Percentiles rank a stretch among this genome's conserved stretches.
Conservation (phyloP, 2,888 invertebrate species). For the Autographa gamma region DNA sequence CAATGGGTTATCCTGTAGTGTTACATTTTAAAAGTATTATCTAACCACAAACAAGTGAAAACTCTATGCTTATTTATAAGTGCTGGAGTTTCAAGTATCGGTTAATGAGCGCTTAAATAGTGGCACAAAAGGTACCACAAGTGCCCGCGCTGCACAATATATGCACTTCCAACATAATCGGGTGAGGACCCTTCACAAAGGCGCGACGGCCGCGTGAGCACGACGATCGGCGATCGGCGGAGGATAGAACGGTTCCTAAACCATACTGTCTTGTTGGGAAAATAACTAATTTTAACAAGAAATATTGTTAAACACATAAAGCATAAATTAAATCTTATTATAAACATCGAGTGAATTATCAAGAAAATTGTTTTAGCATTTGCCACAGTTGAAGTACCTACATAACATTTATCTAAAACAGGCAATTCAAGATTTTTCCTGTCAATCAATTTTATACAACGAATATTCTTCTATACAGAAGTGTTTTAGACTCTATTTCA, state of each 20-base stretch:
- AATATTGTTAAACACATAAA: no score
- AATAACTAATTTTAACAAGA: no score
- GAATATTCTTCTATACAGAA: background rate
- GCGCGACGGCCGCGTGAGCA: background rate
- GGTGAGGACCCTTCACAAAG: background rate
- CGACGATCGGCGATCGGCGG: background rate
- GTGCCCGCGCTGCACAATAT: background rate
- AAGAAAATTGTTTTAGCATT: no score
- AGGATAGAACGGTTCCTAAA: conserved; percentile 5
- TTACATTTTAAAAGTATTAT: background rate
- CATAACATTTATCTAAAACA: no score
- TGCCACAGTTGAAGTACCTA: no score
- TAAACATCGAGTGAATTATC: no score
- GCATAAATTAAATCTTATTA: no score
- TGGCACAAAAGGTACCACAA: conserved; percentile 30
- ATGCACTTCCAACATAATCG: conserved; percentile 22
- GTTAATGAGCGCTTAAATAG: conserved; percentile 48
- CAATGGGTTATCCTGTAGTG: no score
- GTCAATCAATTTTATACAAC: no score
- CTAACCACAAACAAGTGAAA: background rate
- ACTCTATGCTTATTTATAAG: background rate
- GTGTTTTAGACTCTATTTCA: conserved; percentile 13
- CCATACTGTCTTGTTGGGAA: no score
- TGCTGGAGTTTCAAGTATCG: conserved; percentile 26
- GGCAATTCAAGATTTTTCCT: no score